Percentiles rank a stretch among this genome's conserved stretches.
phyloP scores from a whole-genome alignment of 2,113 vertebrate genomes.

The Forbesichthys agassizii region DNA sequence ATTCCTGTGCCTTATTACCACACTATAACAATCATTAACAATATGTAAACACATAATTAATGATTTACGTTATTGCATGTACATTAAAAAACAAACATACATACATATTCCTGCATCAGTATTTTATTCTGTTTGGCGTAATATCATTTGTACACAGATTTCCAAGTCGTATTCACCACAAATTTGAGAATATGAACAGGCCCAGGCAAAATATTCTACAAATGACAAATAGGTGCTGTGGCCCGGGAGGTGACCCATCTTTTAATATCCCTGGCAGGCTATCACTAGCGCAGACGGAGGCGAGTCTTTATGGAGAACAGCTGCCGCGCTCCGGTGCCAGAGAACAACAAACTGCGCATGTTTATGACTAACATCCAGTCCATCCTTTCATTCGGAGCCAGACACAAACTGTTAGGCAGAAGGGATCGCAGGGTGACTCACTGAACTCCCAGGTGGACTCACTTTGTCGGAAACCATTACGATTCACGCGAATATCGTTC shows the following conservation, averaged over 20 bases:
- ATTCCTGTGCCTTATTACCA: slow-evolving; percentile 29
- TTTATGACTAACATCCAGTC: slow-evolving; percentile 55
- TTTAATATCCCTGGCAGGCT: slow-evolving; percentile 27
- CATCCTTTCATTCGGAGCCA: slow-evolving; percentile 3
- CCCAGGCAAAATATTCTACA: slow-evolving; percentile 18
- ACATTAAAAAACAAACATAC: slow-evolving; percentile 21
- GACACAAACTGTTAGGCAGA: neutral
- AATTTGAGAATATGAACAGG: slow-evolving; percentile 27
- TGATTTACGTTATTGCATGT: slow-evolving; percentile 16
- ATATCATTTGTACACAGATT: slow-evolving; percentile 13
- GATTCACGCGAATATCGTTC: slow-evolving; percentile 10
- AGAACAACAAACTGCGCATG: slow-evolving; percentile 59
- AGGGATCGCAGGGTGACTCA: neutral
- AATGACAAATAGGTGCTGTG: slow-evolving; percentile 30
- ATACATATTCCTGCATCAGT: slow-evolving; percentile 5
- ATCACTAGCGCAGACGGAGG: slow-evolving; percentile 34
- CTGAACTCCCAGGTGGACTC: slow-evolving; percentile 29
- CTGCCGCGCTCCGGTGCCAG: slow-evolving; percentile 41
- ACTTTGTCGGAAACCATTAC: slow-evolving; percentile 19
- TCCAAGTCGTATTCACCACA: neutral
- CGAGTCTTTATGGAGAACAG: slow-evolving; percentile 62
- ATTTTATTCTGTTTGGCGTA: slow-evolving; percentile 6
- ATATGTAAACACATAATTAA: slow-evolving; percentile 37
- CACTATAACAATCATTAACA: slow-evolving; percentile 22
- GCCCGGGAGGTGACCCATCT: slow-evolving; percentile 26